phyloP scores from a whole-genome alignment of 2,888 invertebrate species.

The Sminthurides aquaticus region DNA sequence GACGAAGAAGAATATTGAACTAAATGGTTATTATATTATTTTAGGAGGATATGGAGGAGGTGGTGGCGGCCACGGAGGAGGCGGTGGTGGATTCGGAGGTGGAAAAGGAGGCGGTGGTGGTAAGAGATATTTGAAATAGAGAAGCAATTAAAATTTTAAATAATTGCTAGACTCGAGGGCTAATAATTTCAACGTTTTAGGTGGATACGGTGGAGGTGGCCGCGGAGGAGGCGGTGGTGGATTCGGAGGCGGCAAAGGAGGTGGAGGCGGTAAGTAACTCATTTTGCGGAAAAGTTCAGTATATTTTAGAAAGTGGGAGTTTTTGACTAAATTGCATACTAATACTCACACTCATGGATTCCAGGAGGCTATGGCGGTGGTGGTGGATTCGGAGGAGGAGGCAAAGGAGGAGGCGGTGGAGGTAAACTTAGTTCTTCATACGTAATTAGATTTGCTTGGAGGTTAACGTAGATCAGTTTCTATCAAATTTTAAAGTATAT shows the following conservation, averaged over 20 bases:
- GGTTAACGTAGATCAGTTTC: too few relatives aligned
- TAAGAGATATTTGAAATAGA: neutral
- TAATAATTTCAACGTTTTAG: too few relatives aligned
- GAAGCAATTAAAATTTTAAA: neutral
- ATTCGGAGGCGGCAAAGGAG: slow-evolving; percentile 2
- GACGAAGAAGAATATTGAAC: too few relatives aligned
- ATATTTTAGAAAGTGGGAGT: too few relatives aligned
- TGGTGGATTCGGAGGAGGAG: neutral
- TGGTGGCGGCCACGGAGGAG: slow-evolving; percentile 23
- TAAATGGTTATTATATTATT: too few relatives aligned
- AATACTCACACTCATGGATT: too few relatives aligned
- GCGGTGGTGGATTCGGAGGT: neutral
- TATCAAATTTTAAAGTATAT: neutral
- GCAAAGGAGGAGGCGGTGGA: neutral
- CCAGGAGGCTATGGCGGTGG: neutral
- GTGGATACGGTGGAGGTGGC: slow-evolving; percentile 12
- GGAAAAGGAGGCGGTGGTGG: slow-evolving; percentile 7
- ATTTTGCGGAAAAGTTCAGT: too few relatives aligned
- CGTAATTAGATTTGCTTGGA: too few relatives aligned
- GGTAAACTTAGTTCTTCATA: too few relatives aligned
- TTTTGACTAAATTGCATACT: too few relatives aligned
- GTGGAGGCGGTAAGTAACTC: neutral
- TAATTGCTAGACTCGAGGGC: neutral
- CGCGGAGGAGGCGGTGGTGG: slow-evolving; percentile 5
- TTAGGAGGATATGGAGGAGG: slow-evolving; percentile 28